Base-by-base conservation (phyloP, 2,113 vertebrate species). In the Xenopus tropicalis region DNA sequence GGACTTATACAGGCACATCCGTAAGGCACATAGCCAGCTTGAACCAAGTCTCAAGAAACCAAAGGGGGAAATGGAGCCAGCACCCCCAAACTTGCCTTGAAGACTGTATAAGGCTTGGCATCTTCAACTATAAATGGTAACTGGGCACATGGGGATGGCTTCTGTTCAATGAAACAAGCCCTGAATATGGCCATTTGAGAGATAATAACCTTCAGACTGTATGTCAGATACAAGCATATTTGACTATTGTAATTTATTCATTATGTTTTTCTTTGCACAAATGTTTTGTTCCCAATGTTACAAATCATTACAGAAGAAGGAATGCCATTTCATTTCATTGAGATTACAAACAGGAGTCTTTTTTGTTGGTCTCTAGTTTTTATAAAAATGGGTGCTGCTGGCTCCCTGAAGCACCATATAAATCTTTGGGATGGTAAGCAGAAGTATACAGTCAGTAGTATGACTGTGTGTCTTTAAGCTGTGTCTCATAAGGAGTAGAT, bases 1-100 rank as follows among this genome's bases (percentile, higher is more conserved):
- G 1, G 96, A 97, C 85, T 85, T 98, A 51, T 98, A 97, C 79
- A 87, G 96, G 42, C 96, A 98, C 78, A 95, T 98, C 79, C 93
- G 95, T 37, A 98, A 97, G 78, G 92, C 93, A 4, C 96, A 98
- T 57, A 92, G 94, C 37, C 89, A 92, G 23, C 89, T 91, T 42
- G 91, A 91, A 3, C 79, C 90, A 64, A 86, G 90, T 0, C 82
- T 91, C 66, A 96, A 95, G 79, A 92, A 93, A 76, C 90, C 85
- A 82, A 92, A 92, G 77, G 80, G 81, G 0, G 93, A 95, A 4
- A 77, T 82, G 1, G 85, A 87, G 42, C 82, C 73, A 1, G 70
- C 79, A 43, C 71, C 82, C 12, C 66, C 66, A 54, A 69, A 68
- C 48, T 37, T 76, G 58, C 73, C 73, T 69, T 76, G 51, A 75